Conservation (phyloP, 2,888 invertebrate species). For the Conomelus anceps region DNA sequence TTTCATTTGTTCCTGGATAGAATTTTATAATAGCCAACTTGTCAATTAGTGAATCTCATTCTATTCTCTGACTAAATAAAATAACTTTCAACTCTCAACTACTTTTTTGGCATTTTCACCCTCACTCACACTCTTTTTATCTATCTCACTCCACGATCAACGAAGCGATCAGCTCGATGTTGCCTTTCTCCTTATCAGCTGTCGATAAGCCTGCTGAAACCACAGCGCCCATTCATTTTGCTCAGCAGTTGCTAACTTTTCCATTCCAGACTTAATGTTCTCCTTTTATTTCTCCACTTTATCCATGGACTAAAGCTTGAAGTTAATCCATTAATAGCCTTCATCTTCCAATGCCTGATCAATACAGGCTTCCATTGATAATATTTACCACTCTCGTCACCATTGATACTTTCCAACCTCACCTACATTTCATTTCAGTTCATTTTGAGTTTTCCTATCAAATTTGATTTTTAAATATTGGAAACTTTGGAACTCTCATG, state of each 20-base stretch:
- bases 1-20: too few species aligned
- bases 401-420: neutral
- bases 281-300: neutral
- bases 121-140: neutral
- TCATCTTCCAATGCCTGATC: too few species aligned
- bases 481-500: too few species aligned
- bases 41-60: too few species aligned
- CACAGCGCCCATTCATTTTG: neutral
- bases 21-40: too few species aligned
- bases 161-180: neutral
- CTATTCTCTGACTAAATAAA: too few species aligned
- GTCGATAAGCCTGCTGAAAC: neutral
- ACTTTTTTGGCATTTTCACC: too few species aligned
- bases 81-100: too few species aligned
- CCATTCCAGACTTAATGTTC: neutral
- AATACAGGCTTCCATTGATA: neutral
- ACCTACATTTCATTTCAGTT: neutral
- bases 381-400: neutral
- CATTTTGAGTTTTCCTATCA: too few species aligned
- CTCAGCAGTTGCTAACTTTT: neutral
- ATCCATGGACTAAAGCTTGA: neutral
- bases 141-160: neutral
- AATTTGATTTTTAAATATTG: too few species aligned
- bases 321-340: neutral
- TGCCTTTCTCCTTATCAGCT: neutral